These are phyloP conservation scores for Meganola albula DNA, from an alignment of 2,888 invertebrate species.

Conservation along the genomic window DNA sequence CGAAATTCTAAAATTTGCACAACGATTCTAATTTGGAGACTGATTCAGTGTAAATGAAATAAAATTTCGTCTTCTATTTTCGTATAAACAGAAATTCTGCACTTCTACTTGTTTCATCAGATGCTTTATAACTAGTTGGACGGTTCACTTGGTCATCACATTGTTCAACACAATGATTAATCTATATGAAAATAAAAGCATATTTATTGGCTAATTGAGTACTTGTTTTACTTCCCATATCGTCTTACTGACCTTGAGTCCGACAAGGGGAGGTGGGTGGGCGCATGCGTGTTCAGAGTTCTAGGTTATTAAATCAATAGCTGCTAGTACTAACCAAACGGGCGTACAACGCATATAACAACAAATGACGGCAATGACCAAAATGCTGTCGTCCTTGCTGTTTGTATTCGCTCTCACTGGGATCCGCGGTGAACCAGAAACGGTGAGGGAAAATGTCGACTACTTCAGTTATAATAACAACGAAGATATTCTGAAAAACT, in stretches of 20 bases:
- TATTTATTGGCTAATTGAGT: conserved; percentile 39
- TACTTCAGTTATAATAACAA: conserved; percentile 66
- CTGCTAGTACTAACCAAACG: conserved; percentile 38
- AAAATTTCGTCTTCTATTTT: conserved; percentile 68
- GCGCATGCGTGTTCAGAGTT: conserved; percentile 56
- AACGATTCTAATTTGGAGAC: conserved; percentile 68
- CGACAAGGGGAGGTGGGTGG: conserved; percentile 27
- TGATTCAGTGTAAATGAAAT: conserved; percentile 61
- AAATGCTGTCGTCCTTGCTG: conserved; percentile 52
- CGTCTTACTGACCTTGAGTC: conserved; percentile 54
- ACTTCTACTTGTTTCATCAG: conserved; percentile 29
- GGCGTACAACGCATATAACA: conserved; percentile 42
- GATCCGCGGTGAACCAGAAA: conserved; percentile 63
- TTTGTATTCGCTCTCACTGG: conserved; percentile 38
- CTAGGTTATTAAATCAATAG: conserved; percentile 56
- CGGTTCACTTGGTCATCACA: too few relatives aligned
- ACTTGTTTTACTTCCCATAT: conserved; percentile 38
- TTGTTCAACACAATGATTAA: conserved; percentile 38
- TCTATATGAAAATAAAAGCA: conserved; percentile 53
- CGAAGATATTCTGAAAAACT: conserved; percentile 59
- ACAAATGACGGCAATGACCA: conserved; percentile 36
- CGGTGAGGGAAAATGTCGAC: conserved; percentile 65
- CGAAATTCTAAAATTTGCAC: conserved; percentile 26
- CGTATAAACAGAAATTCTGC: conserved; percentile 46
- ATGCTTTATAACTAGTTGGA: too few relatives aligned